These are phyloP conservation scores for Scaptomyza graminum DNA, from an alignment of 1,140 invertebrate species.

Conservation along the genomic window DNA sequence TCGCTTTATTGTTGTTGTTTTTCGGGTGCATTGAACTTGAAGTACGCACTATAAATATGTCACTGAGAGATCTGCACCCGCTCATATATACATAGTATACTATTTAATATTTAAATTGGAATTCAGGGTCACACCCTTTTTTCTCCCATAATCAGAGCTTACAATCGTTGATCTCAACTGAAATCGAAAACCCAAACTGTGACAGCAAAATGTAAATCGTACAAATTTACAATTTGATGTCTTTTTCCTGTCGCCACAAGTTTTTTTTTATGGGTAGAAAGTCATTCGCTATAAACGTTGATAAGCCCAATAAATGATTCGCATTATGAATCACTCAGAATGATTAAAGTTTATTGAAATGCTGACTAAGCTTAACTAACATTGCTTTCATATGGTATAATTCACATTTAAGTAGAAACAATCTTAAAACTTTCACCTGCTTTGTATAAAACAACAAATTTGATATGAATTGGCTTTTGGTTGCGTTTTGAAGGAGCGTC, in stretches of 20 bases:
- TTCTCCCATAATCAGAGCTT: slow-evolving; percentile 11
- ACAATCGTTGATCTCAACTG: slow-evolving; percentile 35
- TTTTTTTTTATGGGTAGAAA: slow-evolving; percentile 4
- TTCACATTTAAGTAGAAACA: neutral
- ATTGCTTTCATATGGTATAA: neutral
- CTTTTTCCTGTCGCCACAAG: slow-evolving; percentile 19
- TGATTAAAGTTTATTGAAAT: neutral
- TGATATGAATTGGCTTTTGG: slow-evolving; percentile 5
- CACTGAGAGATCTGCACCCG: slow-evolving; percentile 38
- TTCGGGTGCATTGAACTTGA: slow-evolving; percentile 27
- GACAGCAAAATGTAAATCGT: slow-evolving; percentile 24
- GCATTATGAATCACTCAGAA: slow-evolving; percentile 17
- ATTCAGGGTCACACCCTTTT: slow-evolving; percentile 6
- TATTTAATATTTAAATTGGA: neutral
- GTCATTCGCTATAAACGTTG: slow-evolving; percentile 24
- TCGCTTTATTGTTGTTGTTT: slow-evolving; percentile 3
- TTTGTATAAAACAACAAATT: slow-evolving; percentile 7
- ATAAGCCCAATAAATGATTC: slow-evolving; percentile 33
- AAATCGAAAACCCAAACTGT: slow-evolving; percentile 41
- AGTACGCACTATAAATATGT: slow-evolving; percentile 38
- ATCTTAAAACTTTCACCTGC: slow-evolving; percentile 37
- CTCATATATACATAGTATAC: slow-evolving; percentile 19
- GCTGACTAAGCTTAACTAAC: slow-evolving; percentile 1
- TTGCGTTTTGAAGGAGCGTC: slow-evolving; percentile 22
- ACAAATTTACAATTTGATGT: neutral